Evolutionary conservation across 2,797 vertebrate genomes (phyloP), one percentile per base, ranked within the genome.

Genomic region (Cirrhinus mrigala): DNA sequence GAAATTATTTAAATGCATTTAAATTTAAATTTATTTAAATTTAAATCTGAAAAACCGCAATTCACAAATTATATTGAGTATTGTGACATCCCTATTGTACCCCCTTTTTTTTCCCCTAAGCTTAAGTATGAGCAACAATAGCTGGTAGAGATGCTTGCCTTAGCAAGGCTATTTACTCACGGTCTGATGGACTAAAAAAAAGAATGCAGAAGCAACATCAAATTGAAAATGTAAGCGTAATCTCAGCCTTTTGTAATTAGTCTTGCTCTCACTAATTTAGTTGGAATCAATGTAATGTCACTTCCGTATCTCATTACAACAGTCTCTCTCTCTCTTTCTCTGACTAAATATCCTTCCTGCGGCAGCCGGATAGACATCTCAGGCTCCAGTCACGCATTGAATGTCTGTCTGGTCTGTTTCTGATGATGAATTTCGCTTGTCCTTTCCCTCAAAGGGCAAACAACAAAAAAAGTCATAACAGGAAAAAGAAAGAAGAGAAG

Each of bases 251-350:
- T 46, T 33, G 29, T 84, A 71, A 86, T 84, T 50, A 46, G 10
- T 75, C 12, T 44, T 62, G 75, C 6, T 56, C 33, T 60, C 46
- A 69, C 74, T 68, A 76, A 75, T 85, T 20, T 58, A 58, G 20
- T 60, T 70, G 73, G 81, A 83, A 87, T 84, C 83, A 79, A 87
- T 86, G 48, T 52, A 75, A 75, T 82, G 73, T 84, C 73, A 88
- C 68, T 70, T 78, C 54, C 75, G 64, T 76, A 79, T 81, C 52
- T 76, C 75, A 87, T 87, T 85, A 89, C 81, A 88, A 44, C 64
- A 44, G 12, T 68, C 33, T 70, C 54, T 58, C 62, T 33, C 16
- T 70, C 44, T 68, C 33, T 70, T 27, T 37, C 58, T 50, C 44
- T 75, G 73, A 80, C 80, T 83, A 82, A 87, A 87, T 50, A 83